Evolutionary conservation across 2,797 vertebrate genomes (phyloP).

Genomic region (Yasuhikotakia modesta): DNA sequence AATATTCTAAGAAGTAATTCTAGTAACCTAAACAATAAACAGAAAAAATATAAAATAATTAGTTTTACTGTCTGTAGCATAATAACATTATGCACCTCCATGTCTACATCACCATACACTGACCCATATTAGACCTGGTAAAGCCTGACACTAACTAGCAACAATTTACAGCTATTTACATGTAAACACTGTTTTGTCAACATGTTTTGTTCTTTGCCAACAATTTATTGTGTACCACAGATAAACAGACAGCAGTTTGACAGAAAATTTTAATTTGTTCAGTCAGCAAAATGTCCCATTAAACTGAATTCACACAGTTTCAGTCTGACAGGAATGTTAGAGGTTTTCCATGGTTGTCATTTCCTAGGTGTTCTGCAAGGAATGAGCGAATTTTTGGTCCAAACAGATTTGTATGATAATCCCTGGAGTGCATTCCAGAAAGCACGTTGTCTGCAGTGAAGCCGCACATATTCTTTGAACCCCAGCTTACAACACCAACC

Average conservation of each 20-base stretch:
- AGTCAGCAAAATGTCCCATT: background rate
- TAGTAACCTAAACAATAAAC: too few species aligned
- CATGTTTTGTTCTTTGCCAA: too few species aligned
- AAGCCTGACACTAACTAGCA: too few species aligned
- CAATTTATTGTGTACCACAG: too few species aligned
- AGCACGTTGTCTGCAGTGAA: accelerated
- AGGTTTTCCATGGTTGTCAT: background rate
- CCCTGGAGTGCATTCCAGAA: slow-evolving; percentile 40
- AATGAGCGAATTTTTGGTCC: slow-evolving; percentile 48
- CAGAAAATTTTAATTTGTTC: background rate
- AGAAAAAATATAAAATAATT: too few species aligned
- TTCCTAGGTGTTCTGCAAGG: slow-evolving; percentile 38
- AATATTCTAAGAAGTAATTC: too few species aligned
- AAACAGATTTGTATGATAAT: slow-evolving; percentile 64
- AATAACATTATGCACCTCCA: too few species aligned
- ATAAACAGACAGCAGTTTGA: background rate
- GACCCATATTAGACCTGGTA: too few species aligned
- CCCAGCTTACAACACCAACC: slow-evolving; percentile 63
- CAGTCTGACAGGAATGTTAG: slow-evolving; percentile 45
- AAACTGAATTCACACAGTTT: background rate
- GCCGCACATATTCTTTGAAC: slow-evolving; percentile 45
- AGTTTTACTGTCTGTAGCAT: too few species aligned
- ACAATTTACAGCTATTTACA: too few species aligned
- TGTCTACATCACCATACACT: too few species aligned
- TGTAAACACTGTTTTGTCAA: too few species aligned